Conservation (phyloP, 2,113 vertebrate species). For the Cisticola juncidis region DNA sequence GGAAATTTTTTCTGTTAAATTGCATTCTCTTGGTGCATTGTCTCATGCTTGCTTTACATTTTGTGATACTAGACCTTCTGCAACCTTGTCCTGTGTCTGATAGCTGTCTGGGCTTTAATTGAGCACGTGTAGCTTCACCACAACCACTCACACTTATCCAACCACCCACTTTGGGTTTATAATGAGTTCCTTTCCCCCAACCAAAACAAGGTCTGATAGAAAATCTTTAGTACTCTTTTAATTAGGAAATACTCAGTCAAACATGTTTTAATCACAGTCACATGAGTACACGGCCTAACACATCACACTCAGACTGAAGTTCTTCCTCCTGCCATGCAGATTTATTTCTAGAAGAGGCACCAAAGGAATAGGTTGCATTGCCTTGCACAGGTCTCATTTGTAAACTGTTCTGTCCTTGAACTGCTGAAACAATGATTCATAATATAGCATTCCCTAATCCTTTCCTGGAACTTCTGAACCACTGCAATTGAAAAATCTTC, state of each 20-base stretch:
- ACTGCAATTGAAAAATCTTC: not conserved
- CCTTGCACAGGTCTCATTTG: not conserved
- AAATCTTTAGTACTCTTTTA: not conserved
- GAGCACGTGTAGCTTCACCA: not conserved
- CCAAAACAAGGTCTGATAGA: not conserved
- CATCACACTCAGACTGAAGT: not conserved
- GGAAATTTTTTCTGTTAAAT: not conserved
- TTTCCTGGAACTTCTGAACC: not conserved
- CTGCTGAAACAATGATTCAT: not conserved
- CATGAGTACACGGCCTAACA: not conserved
- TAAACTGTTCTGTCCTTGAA: not conserved
- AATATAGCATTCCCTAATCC: not conserved
- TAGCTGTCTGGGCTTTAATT: fast-evolving
- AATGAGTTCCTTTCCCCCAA: not conserved
- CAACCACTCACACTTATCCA: not conserved
- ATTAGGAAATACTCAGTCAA: not conserved
- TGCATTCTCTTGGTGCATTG: not conserved
- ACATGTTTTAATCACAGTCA: not conserved
- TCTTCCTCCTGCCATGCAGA: not conserved
- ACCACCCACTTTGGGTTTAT: not conserved
- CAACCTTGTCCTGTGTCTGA: not conserved
- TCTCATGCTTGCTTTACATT: not conserved
- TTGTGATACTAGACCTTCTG: not conserved
- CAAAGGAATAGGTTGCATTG: not conserved
- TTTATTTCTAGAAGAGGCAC: not conserved